Base-by-base conservation (phyloP, 1,140 invertebrate genomes). In the Drosophila trapezifrons region DNA sequence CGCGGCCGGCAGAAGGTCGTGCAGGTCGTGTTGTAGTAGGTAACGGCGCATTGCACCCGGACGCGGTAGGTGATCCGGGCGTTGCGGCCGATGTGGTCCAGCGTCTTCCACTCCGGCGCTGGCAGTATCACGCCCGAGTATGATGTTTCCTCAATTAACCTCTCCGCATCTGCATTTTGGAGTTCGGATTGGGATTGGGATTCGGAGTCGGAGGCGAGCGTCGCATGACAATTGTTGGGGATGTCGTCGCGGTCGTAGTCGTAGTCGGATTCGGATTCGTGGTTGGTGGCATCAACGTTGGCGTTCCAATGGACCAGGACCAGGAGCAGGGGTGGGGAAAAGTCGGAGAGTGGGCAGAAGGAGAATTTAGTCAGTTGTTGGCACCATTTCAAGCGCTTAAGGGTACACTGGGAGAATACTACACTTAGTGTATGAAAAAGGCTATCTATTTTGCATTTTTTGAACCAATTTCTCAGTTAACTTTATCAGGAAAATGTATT, bases 11-110 rank as follows among this genome's bases (percentile, higher is more conserved):
- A 99, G 90, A 98, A 96, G 90, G 96, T 97, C 77, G 97, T 97
- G 93, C 98, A 99, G 47, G 96, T 97, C 78, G 97, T 95, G 90
- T 98, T 98, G 94, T 98, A 99, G 93, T 99, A 99, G 93, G 98
- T 96, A 80, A 95, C 94, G 92, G 97, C 95, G 93, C 98, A 99
- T 80, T 96, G 94, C 25, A 99, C 97, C 57, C 98, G 95, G 90
- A 98, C 97, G 85, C 96, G 94, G 93, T 98, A 98, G 13, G 95
- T 95, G 60, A 99, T 93, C 72, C 95, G 93, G 27, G 96, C 96
- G 75, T 94, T 95, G 52, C 93, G 93, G 66, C 96, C 96, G 80
- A 95, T 94, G 93, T 97, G 96, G 90, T 96, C 95, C 82, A 98
- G 93, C 56, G 97, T 97, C 93, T 98, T 97, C 97, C 97, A 98